phyloP scores from a whole-genome alignment of 1,140 invertebrate species.

The Sinonovacula constricta region DNA sequence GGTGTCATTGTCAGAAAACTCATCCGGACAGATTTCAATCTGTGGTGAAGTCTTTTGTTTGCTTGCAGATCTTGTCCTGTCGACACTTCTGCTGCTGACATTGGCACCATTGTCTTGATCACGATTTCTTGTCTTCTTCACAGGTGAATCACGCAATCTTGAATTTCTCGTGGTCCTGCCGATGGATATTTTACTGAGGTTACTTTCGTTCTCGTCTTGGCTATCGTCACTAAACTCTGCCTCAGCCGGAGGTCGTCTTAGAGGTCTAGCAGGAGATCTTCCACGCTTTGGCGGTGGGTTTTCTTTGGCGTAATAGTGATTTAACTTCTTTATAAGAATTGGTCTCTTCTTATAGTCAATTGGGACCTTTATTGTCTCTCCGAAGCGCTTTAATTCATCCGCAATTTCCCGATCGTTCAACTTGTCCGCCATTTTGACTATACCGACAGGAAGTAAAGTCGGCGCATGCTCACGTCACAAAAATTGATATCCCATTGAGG shows the following conservation, averaged over 20 bases:
- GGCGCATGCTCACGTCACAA: too few relatives aligned
- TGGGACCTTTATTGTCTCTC: constrained; percentile 69
- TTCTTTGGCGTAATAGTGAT: constrained; percentile 66
- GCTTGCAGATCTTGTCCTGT: constrained; percentile 35
- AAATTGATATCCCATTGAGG: too few relatives aligned
- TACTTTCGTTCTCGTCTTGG: constrained; percentile 44
- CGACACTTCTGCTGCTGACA: constrained; percentile 31
- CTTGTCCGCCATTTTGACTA: constrained; percentile 67
- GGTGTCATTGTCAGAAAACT: constrained; percentile 68
- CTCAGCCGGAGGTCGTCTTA: constrained; percentile 16
- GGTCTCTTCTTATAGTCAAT: constrained; percentile 67
- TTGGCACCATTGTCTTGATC: constrained; percentile 41
- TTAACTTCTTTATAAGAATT: constrained; percentile 73
- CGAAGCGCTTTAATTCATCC: constrained; percentile 64
- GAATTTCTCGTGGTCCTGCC: constrained; percentile 31
- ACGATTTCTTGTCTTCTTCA: background rate
- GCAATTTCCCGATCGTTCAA: constrained; percentile 67
- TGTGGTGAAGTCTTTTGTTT: constrained; percentile 21
- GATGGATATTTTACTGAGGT: constrained; percentile 18
- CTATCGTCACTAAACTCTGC: constrained; percentile 58
- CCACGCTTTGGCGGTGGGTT: constrained; percentile 45
- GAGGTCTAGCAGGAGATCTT: constrained; percentile 26
- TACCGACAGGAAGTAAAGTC: constrained; percentile 7
- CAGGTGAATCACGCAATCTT: background rate
- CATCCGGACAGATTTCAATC: constrained; percentile 57